Percentiles rank a stretch among this genome's conserved stretches.
Evolutionary conservation across 1,140 invertebrate genomes (phyloP).

Genomic region (Lepidurus arcticus): DNA sequence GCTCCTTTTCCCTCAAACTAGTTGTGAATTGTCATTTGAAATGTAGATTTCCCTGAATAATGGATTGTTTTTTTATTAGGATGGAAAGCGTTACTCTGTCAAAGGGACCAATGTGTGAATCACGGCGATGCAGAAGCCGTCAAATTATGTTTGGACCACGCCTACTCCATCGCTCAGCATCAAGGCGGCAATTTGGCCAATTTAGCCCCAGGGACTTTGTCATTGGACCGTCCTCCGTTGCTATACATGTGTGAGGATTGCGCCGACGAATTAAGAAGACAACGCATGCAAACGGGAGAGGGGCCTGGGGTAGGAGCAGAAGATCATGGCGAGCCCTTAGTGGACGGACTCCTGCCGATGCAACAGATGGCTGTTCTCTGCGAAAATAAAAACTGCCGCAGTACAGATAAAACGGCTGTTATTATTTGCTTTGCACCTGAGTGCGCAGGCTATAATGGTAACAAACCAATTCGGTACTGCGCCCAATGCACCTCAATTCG

Average conservation of each 20-base stretch:
- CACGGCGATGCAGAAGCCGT: constrained; percentile 73
- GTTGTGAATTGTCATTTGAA: not conserved
- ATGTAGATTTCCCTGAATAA: not conserved
- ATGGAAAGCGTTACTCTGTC: constrained; percentile 56
- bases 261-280: constrained; percentile 71
- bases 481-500: constrained; percentile 80
- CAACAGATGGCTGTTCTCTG: constrained; percentile 89
- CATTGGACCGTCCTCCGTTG: constrained; percentile 80
- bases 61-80: constrained; percentile 42
- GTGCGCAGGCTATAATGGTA: constrained; percentile 92
- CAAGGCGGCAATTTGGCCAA: not conserved
- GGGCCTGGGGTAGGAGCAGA: constrained; percentile 34
- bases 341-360: constrained; percentile 89
- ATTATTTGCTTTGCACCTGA: constrained; percentile 95
- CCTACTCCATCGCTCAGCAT: constrained; percentile 67
- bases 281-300: constrained; percentile 46
- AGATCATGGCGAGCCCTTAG: constrained; percentile 60
- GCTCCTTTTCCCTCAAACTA: not conserved
- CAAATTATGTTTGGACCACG: constrained; percentile 85
- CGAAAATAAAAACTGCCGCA: constrained; percentile 96
- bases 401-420: constrained; percentile 84
- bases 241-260: constrained; percentile 95
- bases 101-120: constrained; percentile 76
- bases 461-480: constrained; percentile 91
- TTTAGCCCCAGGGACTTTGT: constrained; percentile 46